These are phyloP conservation scores for Xenus cinereus DNA, from an alignment of 2,113 vertebrate species.

Conservation along the genomic window DNA sequence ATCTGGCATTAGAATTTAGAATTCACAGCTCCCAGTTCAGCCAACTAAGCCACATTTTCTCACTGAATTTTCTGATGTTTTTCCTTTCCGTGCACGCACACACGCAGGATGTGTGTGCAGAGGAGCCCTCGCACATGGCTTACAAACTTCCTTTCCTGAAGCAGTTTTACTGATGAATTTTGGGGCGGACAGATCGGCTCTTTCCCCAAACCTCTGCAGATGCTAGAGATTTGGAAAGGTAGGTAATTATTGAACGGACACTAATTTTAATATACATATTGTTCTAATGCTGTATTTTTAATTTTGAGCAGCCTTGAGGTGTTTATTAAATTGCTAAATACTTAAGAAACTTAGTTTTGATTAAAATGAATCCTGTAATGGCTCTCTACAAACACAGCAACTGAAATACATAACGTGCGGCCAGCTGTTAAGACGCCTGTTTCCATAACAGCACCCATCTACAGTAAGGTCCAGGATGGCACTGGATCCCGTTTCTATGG, in stretches of 20 bases:
- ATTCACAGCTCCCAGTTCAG: background rate
- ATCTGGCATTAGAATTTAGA: background rate
- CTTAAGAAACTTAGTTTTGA: background rate
- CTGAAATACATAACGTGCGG: background rate
- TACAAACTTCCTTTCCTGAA: background rate
- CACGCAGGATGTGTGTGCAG: background rate
- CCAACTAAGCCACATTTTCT: background rate
- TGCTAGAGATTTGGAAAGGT: background rate
- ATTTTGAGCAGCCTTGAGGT: background rate
- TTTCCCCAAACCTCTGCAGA: background rate
- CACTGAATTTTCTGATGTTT: background rate
- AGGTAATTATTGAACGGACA: background rate
- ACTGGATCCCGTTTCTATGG: conserved; percentile 56
- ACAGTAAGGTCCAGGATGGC: background rate
- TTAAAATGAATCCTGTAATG: background rate
- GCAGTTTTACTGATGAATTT: background rate
- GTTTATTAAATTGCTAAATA: background rate
- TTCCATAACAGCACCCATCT: conserved; percentile 51
- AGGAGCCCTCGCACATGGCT: background rate
- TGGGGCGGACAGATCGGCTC: background rate
- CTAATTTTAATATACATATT: background rate
- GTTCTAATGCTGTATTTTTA: background rate
- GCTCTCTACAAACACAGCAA: background rate
- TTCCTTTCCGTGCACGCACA: background rate
- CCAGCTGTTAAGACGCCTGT: conserved; percentile 17